Evolutionary conservation across 2,797 vertebrate species (phyloP).

Genomic region (Chrosomus eos): DNA sequence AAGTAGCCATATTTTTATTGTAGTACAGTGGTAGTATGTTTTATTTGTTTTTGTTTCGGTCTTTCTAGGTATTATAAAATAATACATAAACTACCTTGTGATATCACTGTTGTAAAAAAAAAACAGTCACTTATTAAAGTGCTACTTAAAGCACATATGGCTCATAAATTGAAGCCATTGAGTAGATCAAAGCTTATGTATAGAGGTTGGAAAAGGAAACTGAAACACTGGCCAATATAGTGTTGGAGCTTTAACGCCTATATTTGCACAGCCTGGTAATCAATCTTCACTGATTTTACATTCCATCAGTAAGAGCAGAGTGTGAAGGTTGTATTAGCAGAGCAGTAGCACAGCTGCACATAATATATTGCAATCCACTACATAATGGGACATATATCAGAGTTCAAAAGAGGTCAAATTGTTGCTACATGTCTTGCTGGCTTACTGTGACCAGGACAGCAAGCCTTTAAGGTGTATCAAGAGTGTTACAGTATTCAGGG

Average conservation of each 20-base stretch:
- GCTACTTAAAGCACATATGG: neutral
- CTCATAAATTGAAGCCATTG: neutral
- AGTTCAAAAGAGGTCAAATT: neutral
- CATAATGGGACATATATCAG: neutral
- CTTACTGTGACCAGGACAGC: neutral
- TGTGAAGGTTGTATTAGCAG: neutral
- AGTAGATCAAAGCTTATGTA: constrained; percentile 28
- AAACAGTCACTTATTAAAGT: neutral
- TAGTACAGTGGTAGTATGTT: neutral
- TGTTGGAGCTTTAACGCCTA: neutral
- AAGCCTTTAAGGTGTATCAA: neutral
- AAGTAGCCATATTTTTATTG: neutral
- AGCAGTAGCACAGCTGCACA: neutral
- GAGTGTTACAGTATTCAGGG: neutral
- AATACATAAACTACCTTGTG: constrained; percentile 1
- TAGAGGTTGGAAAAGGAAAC: neutral
- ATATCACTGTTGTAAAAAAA: neutral
- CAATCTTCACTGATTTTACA: neutral
- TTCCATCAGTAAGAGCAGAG: neutral
- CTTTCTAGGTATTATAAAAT: neutral
- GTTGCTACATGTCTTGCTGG: neutral
- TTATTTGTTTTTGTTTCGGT: neutral
- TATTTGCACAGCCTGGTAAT: too few species aligned
- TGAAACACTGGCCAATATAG: neutral
- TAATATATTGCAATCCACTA: neutral